A percentile compares a stretch with the other conserved stretches of the same genome.
These are phyloP conservation scores for Eulemur rubriventer DNA, from an alignment of 2,797 vertebrate species.

Conservation along the genomic window DNA sequence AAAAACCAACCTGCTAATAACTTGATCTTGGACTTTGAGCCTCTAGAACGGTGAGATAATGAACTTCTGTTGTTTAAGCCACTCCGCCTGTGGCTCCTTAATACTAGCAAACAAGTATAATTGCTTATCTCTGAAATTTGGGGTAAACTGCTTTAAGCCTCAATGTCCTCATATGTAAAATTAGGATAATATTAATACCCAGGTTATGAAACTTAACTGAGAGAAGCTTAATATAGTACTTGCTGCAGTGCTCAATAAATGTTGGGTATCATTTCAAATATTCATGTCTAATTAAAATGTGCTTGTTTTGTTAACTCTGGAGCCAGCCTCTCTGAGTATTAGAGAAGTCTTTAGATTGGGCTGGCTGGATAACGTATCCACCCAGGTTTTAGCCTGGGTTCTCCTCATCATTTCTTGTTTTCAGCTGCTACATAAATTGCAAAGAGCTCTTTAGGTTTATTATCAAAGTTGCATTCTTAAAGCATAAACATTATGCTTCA, in stretches of 20 bases:
- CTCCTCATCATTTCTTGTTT: background rate
- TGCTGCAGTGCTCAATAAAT: background rate
- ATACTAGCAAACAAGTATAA: background rate
- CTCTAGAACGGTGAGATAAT: background rate
- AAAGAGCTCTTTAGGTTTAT: background rate
- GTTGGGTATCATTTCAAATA: background rate
- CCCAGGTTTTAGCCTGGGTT: background rate
- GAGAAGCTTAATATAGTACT: background rate
- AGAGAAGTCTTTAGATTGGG: background rate
- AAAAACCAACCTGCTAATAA: background rate
- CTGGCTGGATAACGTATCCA: background rate
- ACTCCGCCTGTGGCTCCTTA: background rate
- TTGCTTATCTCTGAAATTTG: background rate
- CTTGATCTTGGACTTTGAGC: background rate
- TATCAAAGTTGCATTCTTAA: background rate
- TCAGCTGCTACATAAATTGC: background rate
- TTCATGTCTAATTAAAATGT: background rate
- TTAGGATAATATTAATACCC: background rate
- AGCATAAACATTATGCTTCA: background rate
- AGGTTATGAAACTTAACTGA: conserved; percentile 19
- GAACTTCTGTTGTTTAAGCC: background rate
- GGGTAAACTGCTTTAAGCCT: background rate
- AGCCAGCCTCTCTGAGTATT: background rate
- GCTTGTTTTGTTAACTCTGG: background rate
- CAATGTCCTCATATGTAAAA: background rate